Evolutionary conservation across 1,140 invertebrate species (phyloP), one percentile per base, ranked within the genome.

Genomic region (Heliothis virescens): DNA sequence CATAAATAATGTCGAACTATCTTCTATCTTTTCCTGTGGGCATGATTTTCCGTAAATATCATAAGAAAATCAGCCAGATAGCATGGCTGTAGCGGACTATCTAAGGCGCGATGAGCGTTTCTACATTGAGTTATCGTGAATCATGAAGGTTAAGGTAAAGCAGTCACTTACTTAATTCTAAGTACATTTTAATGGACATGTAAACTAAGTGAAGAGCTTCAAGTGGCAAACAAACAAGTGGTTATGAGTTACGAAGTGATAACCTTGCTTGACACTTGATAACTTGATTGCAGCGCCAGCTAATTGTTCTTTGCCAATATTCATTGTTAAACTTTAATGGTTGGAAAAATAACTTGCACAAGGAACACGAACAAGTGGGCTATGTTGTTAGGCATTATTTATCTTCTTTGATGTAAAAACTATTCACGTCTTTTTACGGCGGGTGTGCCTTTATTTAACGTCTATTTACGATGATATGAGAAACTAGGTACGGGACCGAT

Each of bases 261-360:
- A 52, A n/a, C 67, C 67, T 71, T 71, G 67, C 48, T 11, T 13
- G 48, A 71, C 67, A 29, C 67, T 29, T 71, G 21, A 53, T 52
- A 71, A 52, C 67, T 52, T 71, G 67, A 53, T 71, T 71, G 67
- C 48, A 67, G 0, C n/a, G 62, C 7, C 62, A 63, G 67, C 18
- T 69, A 52, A 71, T 71, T 71, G 67, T 71, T 71, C 48, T 71
- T 71, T 71, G 52, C 67, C 48, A 71, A 71, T 71, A 71, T 71
- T 71, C 47, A 29, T 52, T 53, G 67, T 71, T 29, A 71, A 71
- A 71, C 12, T 52, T 53, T 71, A 71, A 52, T 50, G 67, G 48
- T 29, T 52, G 11, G 48, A 18, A 18, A 52, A 71, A 71, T 16
- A 67, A 41, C 10, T 67, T 48, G 50, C 41, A 67, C 41, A 48